Evolutionary conservation across 2,888 invertebrate species (phyloP).

Genomic region (Drosophila paramelanica): DNA sequence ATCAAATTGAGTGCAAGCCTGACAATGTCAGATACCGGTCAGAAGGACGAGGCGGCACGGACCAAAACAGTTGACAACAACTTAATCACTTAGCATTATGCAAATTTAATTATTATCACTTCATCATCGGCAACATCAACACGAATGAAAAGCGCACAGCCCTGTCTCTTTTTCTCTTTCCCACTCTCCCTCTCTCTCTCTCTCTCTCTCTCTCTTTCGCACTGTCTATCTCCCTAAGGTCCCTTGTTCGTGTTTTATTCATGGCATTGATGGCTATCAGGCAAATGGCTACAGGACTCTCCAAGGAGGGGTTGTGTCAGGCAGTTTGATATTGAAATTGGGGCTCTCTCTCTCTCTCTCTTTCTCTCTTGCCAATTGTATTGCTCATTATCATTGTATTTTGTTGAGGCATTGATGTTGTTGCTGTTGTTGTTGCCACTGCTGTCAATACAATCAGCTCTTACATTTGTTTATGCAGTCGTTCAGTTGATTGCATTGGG

Average conservation of each 20-base stretch:
- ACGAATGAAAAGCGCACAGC: conserved; percentile 47
- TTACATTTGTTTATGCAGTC: conserved; percentile 68
- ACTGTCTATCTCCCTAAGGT: conserved; percentile 33
- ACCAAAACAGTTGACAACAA: conserved; percentile 69
- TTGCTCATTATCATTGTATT: conserved; percentile 59
- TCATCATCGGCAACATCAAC: conserved; percentile 70
- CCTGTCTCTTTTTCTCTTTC: conserved; percentile 6
- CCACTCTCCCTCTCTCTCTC: neutral
- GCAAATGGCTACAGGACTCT: conserved; percentile 57
- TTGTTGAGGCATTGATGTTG: conserved; percentile 20
- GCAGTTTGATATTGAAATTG: conserved; percentile 39
- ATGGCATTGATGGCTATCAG: conserved; percentile 68
- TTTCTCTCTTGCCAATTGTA: conserved; percentile 34
- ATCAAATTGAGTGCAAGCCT: conserved; percentile 38
- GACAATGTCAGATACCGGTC: conserved; percentile 44
- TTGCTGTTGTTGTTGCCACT: conserved; percentile 16
- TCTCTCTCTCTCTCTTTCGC: neutral
- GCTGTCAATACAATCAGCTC: conserved; percentile 65
- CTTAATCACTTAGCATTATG: conserved; percentile 81
- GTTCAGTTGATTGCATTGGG: conserved; percentile 23
- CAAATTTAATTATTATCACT: conserved; percentile 81
- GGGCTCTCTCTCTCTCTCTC: conserved; percentile 17
- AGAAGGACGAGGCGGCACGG: conserved; percentile 13
- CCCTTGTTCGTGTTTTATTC: conserved; percentile 51
- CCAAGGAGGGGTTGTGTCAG: conserved; percentile 15